Percentiles rank a stretch among this genome's conserved stretches.
Conservation (phyloP, 2,113 vertebrate species). For the Alligator mississippiensis region DNA sequence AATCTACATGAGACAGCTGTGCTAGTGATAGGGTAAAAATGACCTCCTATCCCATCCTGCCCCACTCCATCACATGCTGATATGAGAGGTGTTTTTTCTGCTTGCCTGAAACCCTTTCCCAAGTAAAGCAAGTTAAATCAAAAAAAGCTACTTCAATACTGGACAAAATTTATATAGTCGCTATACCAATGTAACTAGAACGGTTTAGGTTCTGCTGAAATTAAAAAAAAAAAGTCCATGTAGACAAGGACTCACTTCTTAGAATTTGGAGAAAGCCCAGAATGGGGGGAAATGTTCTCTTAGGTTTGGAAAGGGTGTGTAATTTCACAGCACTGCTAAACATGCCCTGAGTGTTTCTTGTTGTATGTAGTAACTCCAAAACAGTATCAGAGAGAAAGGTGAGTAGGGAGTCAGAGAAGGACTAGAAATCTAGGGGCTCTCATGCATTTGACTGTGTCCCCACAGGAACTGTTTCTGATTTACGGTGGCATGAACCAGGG, state of each 20-base stretch:
- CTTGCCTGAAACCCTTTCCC: background rate
- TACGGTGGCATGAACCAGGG: no score
- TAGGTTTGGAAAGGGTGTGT: rapidly evolving
- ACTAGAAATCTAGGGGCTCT: background rate
- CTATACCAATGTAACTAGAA: background rate
- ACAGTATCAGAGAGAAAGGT: background rate
- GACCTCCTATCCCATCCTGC: no score
- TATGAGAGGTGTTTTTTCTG: background rate
- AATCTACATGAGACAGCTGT: background rate
- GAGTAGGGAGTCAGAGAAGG: background rate
- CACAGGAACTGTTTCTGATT: no score
- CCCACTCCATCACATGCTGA: no score
- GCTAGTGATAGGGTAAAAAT: no score
- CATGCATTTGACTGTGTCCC: no score
- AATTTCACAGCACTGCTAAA: background rate
- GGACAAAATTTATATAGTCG: background rate
- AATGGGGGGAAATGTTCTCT: background rate
- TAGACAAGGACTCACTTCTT: background rate
- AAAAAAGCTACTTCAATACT: background rate
- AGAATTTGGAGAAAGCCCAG: background rate
- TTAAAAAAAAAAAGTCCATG: background rate
- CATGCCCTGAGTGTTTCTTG: rapidly evolving
- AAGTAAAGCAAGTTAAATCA: background rate
- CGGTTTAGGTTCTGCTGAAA: background rate
- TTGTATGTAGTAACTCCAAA: background rate